Evolutionary conservation across 2,888 invertebrate species (phyloP).

Genomic region (Trachelus stipa): DNA sequence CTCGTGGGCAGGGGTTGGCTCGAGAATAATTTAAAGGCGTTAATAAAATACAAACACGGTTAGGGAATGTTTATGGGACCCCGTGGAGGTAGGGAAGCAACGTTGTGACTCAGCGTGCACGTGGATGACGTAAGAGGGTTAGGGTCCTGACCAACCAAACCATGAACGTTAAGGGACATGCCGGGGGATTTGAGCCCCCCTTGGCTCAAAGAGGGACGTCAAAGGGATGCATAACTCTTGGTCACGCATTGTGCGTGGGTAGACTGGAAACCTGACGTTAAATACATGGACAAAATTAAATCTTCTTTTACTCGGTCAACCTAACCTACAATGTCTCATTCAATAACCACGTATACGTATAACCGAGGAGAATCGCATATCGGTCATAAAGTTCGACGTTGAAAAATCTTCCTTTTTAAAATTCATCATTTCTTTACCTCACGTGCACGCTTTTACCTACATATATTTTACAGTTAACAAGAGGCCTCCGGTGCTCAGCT

Average conservation of each 20-base stretch:
- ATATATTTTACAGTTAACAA: background rate
- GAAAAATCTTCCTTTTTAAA: background rate
- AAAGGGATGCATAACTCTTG: slow-evolving; percentile 9
- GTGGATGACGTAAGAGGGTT: slow-evolving; percentile 36
- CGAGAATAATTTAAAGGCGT: background rate
- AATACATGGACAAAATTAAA: background rate
- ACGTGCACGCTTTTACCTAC: background rate
- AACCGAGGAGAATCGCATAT: background rate
- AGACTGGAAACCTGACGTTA: slow-evolving; percentile 5
- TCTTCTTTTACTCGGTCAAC: background rate
- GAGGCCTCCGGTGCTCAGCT: background rate
- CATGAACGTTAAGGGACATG: background rate
- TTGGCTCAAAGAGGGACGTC: background rate
- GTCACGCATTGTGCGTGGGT: background rate
- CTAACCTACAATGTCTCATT: background rate
- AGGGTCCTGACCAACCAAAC: slow-evolving; percentile 9
- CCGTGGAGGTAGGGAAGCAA: slow-evolving; percentile 19
- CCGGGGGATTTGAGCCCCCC: background rate
- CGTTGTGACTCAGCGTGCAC: slow-evolving; percentile 35
- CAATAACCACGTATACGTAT: no score
- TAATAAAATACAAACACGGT: slow-evolving; percentile 17
- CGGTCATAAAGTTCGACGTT: background rate
- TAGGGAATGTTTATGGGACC: slow-evolving; percentile 31
- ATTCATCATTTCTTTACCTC: background rate
- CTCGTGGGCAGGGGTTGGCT: background rate